Conservation (phyloP, 2,113 vertebrate species). For the Anhinga rufa region DNA sequence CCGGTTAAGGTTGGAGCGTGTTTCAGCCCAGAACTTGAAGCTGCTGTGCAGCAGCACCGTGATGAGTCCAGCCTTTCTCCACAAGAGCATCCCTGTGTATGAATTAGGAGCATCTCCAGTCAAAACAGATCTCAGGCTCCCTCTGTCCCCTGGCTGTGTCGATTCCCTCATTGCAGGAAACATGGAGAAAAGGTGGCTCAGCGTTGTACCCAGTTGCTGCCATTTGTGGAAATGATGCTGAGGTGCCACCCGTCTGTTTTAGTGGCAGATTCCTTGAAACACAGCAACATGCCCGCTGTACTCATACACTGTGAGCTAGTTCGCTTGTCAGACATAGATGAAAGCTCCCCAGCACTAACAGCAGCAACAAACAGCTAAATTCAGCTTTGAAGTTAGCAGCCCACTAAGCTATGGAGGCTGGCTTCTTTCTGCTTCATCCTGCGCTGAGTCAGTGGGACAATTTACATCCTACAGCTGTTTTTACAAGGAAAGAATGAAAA, state of each 20-base stretch:
- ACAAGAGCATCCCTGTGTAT: neutral
- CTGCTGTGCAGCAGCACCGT: neutral
- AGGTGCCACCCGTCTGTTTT: neutral
- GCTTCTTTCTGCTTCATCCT: neutral
- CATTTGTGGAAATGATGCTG: neutral
- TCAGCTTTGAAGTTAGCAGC: conserved; percentile 41
- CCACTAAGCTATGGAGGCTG: conserved; percentile 6
- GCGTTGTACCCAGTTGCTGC: neutral
- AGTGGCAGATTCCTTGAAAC: neutral
- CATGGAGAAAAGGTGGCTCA: neutral
- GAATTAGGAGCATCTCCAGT: neutral
- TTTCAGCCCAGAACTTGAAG: neutral
- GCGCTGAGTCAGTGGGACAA: neutral
- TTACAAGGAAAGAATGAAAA: neutral
- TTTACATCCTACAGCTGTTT: conserved; percentile 37
- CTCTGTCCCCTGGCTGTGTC: rapidly evolving
- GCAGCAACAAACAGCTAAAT: neutral
- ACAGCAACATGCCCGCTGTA: neutral
- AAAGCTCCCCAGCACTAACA: neutral
- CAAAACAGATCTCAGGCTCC: neutral
- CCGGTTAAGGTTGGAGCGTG: rapidly evolving
- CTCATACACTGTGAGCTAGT: neutral
- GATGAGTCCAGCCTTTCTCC: neutral
- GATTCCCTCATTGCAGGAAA: neutral
- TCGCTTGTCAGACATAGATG: neutral